A percentile compares a stretch with the other conserved stretches of the same genome.
Conservation (phyloP, 2,797 vertebrate genomes). For the Sebastolobus altivelis region DNA sequence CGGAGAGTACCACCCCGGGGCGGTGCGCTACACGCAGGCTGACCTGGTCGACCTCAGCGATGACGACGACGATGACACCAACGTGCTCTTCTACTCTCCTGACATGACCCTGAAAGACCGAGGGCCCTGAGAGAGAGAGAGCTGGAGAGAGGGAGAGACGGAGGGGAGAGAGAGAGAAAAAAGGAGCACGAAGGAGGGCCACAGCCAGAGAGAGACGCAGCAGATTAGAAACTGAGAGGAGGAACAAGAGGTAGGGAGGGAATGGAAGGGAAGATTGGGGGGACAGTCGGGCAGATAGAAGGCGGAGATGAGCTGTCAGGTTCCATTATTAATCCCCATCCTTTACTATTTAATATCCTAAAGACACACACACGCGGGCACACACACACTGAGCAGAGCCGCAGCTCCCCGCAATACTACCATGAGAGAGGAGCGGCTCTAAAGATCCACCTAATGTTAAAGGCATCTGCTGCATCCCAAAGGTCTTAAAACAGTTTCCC, state of each 20-base stretch:
- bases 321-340: constrained; percentile 85
- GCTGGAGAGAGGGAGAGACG: constrained; percentile 15
- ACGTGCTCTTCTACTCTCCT: constrained; percentile 88
- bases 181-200: constrained; percentile 62
- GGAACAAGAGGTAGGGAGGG: constrained; percentile 69
- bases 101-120: constrained; percentile 88
- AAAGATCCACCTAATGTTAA: constrained; percentile 66
- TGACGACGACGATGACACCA: constrained; percentile 86
- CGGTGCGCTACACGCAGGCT: constrained; percentile 79
- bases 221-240: constrained; percentile 77
- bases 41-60: constrained; percentile 78
- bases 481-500: constrained; percentile 62
- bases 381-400: constrained; percentile 62
- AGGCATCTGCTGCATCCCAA: constrained; percentile 67
- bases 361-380: constrained; percentile 50
- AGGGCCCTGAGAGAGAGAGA: constrained; percentile 77
- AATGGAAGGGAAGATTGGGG: constrained; percentile 73
- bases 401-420: constrained; percentile 63
- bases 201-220: constrained; percentile 61
- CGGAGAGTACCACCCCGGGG: constrained; percentile 85
- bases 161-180: constrained; percentile 49
- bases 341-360: constrained; percentile 85
- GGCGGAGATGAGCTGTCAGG: constrained; percentile 86
- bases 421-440: constrained; percentile 43
- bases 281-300: constrained; percentile 82